These are phyloP conservation scores for Hemibagrus wyckioides DNA, from an alignment of 2,113 vertebrate species.

Conservation along the genomic window DNA sequence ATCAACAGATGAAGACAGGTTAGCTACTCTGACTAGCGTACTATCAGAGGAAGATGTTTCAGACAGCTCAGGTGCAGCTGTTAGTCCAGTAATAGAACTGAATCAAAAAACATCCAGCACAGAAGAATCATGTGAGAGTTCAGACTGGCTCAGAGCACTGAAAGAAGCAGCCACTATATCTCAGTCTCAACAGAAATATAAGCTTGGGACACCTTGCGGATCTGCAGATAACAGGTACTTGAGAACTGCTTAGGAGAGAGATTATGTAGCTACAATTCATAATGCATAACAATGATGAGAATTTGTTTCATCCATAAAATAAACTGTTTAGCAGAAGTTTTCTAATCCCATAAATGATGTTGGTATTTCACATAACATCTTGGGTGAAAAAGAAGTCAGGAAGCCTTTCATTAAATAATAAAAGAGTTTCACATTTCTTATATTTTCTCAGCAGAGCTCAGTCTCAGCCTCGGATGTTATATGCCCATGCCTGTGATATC, in stretches of 20 bases:
- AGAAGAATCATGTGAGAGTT: slow-evolving; percentile 37
- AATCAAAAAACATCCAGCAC: slow-evolving; percentile 24
- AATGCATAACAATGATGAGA: neutral
- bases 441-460: neutral
- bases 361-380: slow-evolving; percentile 54
- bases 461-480: neutral
- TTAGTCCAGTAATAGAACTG: slow-evolving; percentile 17
- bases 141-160: slow-evolving; percentile 68
- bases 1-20: slow-evolving; percentile 30
- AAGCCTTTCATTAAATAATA: neutral
- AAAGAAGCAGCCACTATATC: slow-evolving; percentile 62
- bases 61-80: slow-evolving; percentile 26
- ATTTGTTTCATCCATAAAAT: neutral
- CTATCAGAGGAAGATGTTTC: slow-evolving; percentile 22
- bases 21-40: neutral
- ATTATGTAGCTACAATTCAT: neutral
- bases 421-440: neutral
- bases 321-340: neutral
- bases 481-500: neutral
- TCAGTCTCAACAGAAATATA: slow-evolving; percentile 60
- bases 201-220: slow-evolving; percentile 41
- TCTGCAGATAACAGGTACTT: slow-evolving; percentile 68
- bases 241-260: slow-evolving; percentile 5
- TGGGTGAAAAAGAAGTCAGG: neutral
- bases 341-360: neutral